Evolutionary conservation across 1,140 invertebrate genomes (phyloP).

Genomic region (Carcinoscorpius rotundicauda): DNA sequence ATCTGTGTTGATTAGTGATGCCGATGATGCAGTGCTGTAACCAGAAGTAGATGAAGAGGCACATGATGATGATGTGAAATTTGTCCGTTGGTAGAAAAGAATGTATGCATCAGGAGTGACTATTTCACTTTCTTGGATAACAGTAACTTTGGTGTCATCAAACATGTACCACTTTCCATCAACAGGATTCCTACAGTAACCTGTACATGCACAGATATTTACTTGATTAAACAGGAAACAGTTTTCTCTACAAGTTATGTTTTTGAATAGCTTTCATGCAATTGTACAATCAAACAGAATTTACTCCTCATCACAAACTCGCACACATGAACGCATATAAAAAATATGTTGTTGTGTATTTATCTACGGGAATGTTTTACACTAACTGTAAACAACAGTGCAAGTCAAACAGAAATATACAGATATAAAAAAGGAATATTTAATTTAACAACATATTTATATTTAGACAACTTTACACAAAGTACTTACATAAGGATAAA

Average conservation of each 20-base stretch:
- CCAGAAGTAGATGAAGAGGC: slow-evolving; percentile 23
- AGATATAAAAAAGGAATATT: too few relatives aligned
- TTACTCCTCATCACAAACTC: too few relatives aligned
- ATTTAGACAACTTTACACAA: too few relatives aligned
- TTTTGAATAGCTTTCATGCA: neutral
- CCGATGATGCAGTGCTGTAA: slow-evolving; percentile 37
- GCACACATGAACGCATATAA: too few relatives aligned
- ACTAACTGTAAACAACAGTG: too few relatives aligned
- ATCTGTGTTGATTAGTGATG: slow-evolving; percentile 35
- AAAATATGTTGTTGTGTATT: too few relatives aligned
- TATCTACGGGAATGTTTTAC: neutral
- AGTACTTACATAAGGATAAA: too few relatives aligned
- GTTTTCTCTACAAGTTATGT: neutral
- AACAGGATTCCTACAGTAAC: slow-evolving; percentile 86
- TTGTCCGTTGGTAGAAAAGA: slow-evolving; percentile 72
- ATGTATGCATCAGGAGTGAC: slow-evolving; percentile 85
- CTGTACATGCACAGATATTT: slow-evolving; percentile 41
- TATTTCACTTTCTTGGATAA: slow-evolving; percentile 56
- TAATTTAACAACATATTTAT: too few relatives aligned
- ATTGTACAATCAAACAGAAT: too few relatives aligned
- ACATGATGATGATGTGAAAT: slow-evolving; percentile 19
- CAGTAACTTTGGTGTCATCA: slow-evolving; percentile 79
- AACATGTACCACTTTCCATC: slow-evolving; percentile 90
- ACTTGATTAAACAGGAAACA: neutral
- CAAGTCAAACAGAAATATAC: too few relatives aligned